Percentiles rank a stretch among this genome's conserved stretches.
Evolutionary conservation across 2,888 invertebrate species (phyloP).

Genomic region (Drosophila vallismaia): DNA sequence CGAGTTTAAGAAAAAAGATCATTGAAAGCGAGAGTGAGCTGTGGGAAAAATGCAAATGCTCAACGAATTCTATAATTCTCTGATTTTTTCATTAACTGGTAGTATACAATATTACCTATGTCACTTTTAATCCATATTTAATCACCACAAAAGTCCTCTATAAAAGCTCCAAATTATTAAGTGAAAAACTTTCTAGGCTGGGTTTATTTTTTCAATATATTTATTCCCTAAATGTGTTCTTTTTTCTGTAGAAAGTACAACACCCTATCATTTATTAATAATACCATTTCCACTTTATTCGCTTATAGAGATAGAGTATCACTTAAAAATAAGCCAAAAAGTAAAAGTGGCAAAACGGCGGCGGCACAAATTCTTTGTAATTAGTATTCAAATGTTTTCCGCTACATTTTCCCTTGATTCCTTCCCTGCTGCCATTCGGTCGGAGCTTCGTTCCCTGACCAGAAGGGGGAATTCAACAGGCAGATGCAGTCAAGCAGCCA

Average conservation of each 20-base stretch:
- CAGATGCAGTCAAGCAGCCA: constrained; percentile 24
- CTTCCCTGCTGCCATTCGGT: constrained; percentile 45
- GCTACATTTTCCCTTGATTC: constrained; percentile 76
- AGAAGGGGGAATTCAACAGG: constrained; percentile 5
- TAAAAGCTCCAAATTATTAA: too few species aligned
- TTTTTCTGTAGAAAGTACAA: too few species aligned
- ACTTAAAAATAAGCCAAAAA: constrained; percentile 41
- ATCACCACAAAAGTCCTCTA: too few species aligned
- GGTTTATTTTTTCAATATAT: too few species aligned
- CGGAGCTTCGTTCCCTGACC: constrained; percentile 5
- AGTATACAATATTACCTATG: too few species aligned
- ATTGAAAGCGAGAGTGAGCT: constrained; percentile 56
- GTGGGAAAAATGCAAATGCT: constrained; percentile 6
- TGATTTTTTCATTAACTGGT: not conserved
- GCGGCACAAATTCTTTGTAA: constrained; percentile 80
- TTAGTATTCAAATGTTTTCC: constrained; percentile 79
- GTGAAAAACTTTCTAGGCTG: too few species aligned
- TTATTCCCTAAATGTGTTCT: too few species aligned
- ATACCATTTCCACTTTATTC: not conserved
- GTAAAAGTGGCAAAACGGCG: constrained; percentile 64
- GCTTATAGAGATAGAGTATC: constrained; percentile 10
- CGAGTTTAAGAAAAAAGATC: constrained; percentile 2
- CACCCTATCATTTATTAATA: too few species aligned
- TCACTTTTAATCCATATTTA: too few species aligned
- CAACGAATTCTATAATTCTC: constrained; percentile 13